Percentiles rank a stretch among this genome's conserved stretches.
These are phyloP conservation scores for Nycticryphes semicollaris DNA, from an alignment of 2,113 vertebrate species.

Conservation along the genomic window DNA sequence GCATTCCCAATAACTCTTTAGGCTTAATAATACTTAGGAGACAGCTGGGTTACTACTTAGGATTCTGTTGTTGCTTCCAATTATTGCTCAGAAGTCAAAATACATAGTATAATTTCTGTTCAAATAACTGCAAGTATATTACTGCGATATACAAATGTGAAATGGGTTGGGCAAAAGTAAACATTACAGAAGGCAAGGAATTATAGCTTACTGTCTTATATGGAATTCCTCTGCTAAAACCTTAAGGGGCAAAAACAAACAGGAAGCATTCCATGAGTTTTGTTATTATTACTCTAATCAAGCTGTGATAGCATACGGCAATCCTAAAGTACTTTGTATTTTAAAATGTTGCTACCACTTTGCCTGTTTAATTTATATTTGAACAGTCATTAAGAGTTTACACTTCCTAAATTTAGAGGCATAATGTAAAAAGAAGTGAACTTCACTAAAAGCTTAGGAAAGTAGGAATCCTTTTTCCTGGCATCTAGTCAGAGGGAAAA, in stretches of 20 bases:
- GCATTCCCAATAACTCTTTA: constrained; percentile 50
- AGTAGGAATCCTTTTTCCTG: constrained; percentile 12
- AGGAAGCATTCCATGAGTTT: constrained; percentile 19
- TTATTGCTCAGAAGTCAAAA: constrained; percentile 55
- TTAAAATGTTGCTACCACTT: constrained; percentile 24
- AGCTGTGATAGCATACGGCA: constrained; percentile 10
- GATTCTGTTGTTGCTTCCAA: constrained; percentile 50
- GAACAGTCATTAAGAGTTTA: not conserved
- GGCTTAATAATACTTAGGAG: constrained; percentile 52
- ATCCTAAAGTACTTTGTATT: not conserved
- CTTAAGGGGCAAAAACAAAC: constrained; percentile 22
- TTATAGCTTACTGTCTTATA: not conserved
- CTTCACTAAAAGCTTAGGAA: not conserved
- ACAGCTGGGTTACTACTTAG: constrained; percentile 48
- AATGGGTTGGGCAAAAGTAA: not conserved
- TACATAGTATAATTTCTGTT: constrained; percentile 24
- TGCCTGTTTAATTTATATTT: constrained; percentile 37
- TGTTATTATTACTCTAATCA: constrained; percentile 30
- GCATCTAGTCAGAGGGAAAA: not conserved
- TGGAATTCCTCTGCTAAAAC: not conserved
- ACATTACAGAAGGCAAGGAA: not conserved
- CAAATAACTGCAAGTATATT: constrained; percentile 21
- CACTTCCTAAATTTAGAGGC: constrained; percentile 22
- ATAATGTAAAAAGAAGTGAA: constrained; percentile 2
- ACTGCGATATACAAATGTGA: constrained; percentile 22